Evolutionary conservation across 2,113 vertebrate species (phyloP).

Genomic region (Fregata magnificens): DNA sequence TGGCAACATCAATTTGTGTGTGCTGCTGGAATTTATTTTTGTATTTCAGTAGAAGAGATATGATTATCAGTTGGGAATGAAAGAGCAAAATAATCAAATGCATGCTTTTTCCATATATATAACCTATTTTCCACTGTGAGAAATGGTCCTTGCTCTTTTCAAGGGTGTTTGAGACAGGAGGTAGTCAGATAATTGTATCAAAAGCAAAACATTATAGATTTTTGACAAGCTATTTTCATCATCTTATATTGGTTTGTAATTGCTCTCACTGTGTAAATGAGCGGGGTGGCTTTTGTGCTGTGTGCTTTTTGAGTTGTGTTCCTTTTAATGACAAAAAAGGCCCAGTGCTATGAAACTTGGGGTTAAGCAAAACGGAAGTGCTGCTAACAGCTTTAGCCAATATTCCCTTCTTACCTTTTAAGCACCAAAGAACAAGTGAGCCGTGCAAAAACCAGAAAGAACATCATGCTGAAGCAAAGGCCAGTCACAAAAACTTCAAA

Average conservation of each 20-base stretch:
- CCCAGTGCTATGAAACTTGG: neutral
- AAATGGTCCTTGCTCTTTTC: neutral
- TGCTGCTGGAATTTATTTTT: neutral
- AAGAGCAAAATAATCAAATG: neutral
- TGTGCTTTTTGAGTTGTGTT: neutral
- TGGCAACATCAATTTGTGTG: neutral
- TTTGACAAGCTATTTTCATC: neutral
- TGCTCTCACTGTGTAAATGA: neutral
- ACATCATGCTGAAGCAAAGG: neutral
- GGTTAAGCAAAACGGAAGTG: neutral
- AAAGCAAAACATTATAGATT: neutral
- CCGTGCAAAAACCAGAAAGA: neutral
- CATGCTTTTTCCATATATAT: neutral
- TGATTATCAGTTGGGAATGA: neutral
- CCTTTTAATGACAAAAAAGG: slow-evolving; percentile 12
- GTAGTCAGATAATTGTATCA: neutral
- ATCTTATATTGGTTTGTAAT: neutral
- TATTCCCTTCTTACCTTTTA: slow-evolving; percentile 43
- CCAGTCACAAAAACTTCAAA: slow-evolving; percentile 19
- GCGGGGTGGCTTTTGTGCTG: neutral
- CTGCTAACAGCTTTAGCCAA: neutral
- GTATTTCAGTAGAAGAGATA: neutral
- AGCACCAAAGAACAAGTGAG: neutral
- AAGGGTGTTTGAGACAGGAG: neutral
- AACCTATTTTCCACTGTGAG: neutral